phyloP scores from a whole-genome alignment of 2,888 invertebrate genomes.

The Drosophila koepferae region DNA sequence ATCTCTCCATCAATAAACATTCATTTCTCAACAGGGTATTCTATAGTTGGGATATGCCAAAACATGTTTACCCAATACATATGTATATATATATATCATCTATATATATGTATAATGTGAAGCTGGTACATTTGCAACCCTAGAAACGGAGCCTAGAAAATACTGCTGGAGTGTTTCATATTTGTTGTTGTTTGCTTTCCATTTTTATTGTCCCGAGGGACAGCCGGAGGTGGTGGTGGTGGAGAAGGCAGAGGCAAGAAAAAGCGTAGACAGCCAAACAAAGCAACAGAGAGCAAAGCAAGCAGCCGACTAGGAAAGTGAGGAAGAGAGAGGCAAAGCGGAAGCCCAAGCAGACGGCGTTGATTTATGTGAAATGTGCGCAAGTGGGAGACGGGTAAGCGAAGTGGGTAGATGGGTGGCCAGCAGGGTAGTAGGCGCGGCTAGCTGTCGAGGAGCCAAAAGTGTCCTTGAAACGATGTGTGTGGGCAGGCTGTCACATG shows the following conservation, averaged over 20 bases:
- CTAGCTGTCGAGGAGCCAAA: conserved; percentile 26
- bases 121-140: conserved; percentile 44
- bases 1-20: background rate
- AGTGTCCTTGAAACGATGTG: conserved; percentile 69
- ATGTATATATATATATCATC: background rate
- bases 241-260: conserved; percentile 4
- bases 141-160: conserved; percentile 49
- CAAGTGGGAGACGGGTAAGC: background rate
- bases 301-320: conserved; percentile 3
- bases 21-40: conserved; percentile 5
- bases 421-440: background rate
- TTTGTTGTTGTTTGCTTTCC: conserved; percentile 14
- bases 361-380: conserved; percentile 60
- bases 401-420: background rate
- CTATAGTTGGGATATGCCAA: background rate
- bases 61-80: background rate
- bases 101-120: background rate
- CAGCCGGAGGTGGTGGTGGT: background rate
- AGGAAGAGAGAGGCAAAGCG: conserved; percentile 18
- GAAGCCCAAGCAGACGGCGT: conserved; percentile 60
- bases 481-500: conserved; percentile 1
- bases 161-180: conserved; percentile 31
- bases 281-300: conserved; percentile 24
- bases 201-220: conserved; percentile 34
- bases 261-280: conserved; percentile 28